A percentile compares a stretch with the other conserved stretches of the same genome.
phyloP scores from a whole-genome alignment of 1,140 invertebrate genomes.

The Drosophila murphyi region DNA sequence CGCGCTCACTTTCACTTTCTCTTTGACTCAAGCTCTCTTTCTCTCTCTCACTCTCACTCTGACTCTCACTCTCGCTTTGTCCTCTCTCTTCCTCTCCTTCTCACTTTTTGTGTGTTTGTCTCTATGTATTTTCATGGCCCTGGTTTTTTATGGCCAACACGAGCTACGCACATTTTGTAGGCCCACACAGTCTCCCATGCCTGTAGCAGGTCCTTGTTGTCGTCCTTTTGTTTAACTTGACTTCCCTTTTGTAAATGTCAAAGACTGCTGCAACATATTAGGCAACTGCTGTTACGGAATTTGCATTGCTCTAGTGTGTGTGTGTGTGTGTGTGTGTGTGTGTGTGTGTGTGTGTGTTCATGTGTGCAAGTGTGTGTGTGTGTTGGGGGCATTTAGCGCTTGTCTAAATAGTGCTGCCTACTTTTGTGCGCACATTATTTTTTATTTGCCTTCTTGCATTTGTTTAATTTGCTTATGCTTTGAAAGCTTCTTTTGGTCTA shows the following conservation, averaged over 20 bases:
- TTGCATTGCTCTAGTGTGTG: slow-evolving; percentile 50
- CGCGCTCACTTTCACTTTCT: slow-evolving; percentile 39
- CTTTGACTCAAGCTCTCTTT: neutral
- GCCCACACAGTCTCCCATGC: slow-evolving; percentile 29
- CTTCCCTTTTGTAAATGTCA: slow-evolving; percentile 56
- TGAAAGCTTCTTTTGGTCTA: slow-evolving; percentile 3
- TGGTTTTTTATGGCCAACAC: slow-evolving; percentile 75
- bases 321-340: slow-evolving; percentile 34
- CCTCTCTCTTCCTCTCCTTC: slow-evolving; percentile 6
- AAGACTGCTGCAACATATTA: slow-evolving; percentile 48
- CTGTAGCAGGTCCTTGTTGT: slow-evolving; percentile 32
- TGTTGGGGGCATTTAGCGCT: neutral
- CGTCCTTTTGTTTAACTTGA: slow-evolving; percentile 30
- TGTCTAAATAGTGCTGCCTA: slow-evolving; percentile 36
- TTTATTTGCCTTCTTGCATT: slow-evolving; percentile 49
- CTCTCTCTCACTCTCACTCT: slow-evolving; percentile 6
- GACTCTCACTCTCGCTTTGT: slow-evolving; percentile 30
- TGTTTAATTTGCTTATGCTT: slow-evolving; percentile 24
- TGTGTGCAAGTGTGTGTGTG: neutral
- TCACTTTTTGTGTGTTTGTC: slow-evolving; percentile 17
- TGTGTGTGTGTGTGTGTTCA: slow-evolving; percentile 28
- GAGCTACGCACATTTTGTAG: slow-evolving; percentile 56
- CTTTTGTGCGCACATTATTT: slow-evolving; percentile 46
- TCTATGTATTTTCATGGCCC: slow-evolving; percentile 20
- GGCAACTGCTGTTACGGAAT: slow-evolving; percentile 31